These are phyloP conservation scores for Acrobasis consociella DNA, from an alignment of 2,888 invertebrate genomes.

Conservation along the genomic window DNA sequence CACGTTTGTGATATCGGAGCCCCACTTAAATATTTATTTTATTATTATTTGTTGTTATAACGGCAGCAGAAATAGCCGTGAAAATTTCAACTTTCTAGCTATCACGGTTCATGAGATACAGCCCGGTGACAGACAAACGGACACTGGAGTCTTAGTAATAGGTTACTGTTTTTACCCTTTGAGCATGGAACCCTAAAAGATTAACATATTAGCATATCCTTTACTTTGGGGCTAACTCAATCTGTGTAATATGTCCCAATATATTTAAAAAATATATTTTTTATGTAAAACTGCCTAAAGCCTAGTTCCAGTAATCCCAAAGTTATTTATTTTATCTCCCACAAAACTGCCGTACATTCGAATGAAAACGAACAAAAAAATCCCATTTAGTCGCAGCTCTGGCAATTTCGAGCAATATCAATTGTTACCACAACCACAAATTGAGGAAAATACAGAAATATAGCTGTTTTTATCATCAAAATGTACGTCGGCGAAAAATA, in stretches of 20 bases:
- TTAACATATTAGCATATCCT: too few species aligned
- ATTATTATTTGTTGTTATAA: too few species aligned
- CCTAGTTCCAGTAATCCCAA: background rate
- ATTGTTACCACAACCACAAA: background rate
- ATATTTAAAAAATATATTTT: background rate
- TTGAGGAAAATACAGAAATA: background rate
- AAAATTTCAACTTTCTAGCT: too few species aligned
- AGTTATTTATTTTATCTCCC: conserved; percentile 2
- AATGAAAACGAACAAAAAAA: background rate
- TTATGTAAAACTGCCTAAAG: background rate
- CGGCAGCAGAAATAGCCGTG: too few species aligned
- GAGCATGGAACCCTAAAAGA: too few species aligned
- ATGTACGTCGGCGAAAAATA: background rate
- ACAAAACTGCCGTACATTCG: background rate
- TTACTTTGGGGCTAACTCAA: too few species aligned
- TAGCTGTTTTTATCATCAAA: background rate
- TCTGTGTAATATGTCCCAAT: background rate
- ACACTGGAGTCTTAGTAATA: too few species aligned
- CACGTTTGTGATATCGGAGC: too few species aligned
- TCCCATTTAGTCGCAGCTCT: background rate
- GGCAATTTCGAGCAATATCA: background rate
- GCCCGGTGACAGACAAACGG: too few species aligned
- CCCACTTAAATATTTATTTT: too few species aligned
- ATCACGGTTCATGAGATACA: too few species aligned
- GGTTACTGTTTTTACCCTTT: too few species aligned